Percentiles rank a stretch among this genome's conserved stretches.
These are phyloP conservation scores for Pollenia angustigena DNA, from an alignment of 2,888 invertebrate genomes.

Conservation along the genomic window DNA sequence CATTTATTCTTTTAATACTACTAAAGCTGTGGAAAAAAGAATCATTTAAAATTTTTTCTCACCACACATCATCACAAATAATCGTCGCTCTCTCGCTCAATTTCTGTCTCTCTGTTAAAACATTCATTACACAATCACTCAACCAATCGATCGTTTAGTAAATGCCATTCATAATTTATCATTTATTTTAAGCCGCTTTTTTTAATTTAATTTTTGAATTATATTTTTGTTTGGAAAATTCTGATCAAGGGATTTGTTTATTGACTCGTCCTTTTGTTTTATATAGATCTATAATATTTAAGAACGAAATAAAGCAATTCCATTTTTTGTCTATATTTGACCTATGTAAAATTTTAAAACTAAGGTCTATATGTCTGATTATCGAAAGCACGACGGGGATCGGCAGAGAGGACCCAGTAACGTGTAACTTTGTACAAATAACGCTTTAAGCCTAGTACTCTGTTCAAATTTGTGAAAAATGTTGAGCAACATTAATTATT, in stretches of 20 bases:
- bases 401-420: no score
- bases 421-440: no score
- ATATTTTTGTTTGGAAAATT: conserved; percentile 9
- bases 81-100: conserved; percentile 21
- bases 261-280: background rate
- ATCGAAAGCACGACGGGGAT: no score
- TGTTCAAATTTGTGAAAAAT: no score
- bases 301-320: no score
- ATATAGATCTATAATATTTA: no score
- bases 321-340: no score
- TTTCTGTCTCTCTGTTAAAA: conserved; percentile 37
- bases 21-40: conserved; percentile 71
- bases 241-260: conserved; percentile 1
- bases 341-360: no score
- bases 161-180: conserved; percentile 39
- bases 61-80: conserved; percentile 57
- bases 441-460: no score
- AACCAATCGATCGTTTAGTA: conserved; percentile 40
- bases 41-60: conserved; percentile 57
- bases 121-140: conserved; percentile 58
- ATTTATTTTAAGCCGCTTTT: background rate
- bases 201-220: conserved; percentile 3
- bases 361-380: no score
- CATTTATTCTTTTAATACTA: conserved; percentile 69
- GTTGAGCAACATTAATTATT: no score